These are phyloP conservation scores for Ganaspis brasiliensis DNA, from an alignment of 2,888 invertebrate species.

Conservation along the genomic window DNA sequence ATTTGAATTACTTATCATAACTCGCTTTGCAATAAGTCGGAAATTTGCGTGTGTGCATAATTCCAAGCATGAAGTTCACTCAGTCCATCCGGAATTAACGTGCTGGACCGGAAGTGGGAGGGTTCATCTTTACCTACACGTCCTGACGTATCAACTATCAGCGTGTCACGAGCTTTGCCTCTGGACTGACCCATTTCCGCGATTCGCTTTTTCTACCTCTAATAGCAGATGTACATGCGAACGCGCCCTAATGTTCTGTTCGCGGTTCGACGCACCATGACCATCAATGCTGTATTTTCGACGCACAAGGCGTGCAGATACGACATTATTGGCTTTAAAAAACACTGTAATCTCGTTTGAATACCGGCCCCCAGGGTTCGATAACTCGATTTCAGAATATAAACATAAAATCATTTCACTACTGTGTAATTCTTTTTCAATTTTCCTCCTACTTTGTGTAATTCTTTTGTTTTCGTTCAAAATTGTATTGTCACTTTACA, in stretches of 20 bases:
- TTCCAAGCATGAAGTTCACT: slow-evolving; percentile 30
- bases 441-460: too few species aligned
- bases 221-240: slow-evolving; percentile 39
- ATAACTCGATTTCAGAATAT: neutral
- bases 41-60: slow-evolving; percentile 32
- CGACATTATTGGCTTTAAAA: slow-evolving; percentile 30
- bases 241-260: slow-evolving; percentile 28
- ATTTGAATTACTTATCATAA: slow-evolving; percentile 38
- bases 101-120: slow-evolving; percentile 41
- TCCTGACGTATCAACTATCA: slow-evolving; percentile 21
- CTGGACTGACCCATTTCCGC: slow-evolving; percentile 19
- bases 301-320: slow-evolving; percentile 31
- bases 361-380: neutral
- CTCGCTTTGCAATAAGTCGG: neutral
- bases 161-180: slow-evolving; percentile 28
- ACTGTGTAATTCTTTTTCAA: neutral
- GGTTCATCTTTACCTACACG: slow-evolving; percentile 20
- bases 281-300: slow-evolving; percentile 42
- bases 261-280: slow-evolving; percentile 15
- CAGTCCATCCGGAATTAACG: slow-evolving; percentile 40
- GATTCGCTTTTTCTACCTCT: neutral
- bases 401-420: neutral
- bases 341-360: slow-evolving; percentile 33
- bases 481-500: too few species aligned
- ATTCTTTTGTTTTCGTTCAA: neutral